Conservation (phyloP, 2,888 invertebrate genomes). For the Timema podura region DNA sequence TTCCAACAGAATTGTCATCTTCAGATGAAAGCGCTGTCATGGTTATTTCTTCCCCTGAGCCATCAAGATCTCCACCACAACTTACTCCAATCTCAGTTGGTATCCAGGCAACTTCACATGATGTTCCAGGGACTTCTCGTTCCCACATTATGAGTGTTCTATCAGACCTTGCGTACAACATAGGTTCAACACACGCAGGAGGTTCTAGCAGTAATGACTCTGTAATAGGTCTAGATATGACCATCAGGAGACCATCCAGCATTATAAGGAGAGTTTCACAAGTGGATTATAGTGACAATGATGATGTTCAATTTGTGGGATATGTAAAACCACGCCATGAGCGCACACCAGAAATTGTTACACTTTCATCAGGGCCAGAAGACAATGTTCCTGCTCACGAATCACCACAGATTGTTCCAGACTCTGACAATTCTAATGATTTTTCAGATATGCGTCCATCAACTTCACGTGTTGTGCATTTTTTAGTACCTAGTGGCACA, state of each 20-base stretch:
- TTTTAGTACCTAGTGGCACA: constrained; percentile 11
- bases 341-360: constrained; percentile 62
- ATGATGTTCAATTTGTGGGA: constrained; percentile 59
- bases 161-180: too few relatives aligned
- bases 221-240: too few relatives aligned
- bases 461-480: neutral
- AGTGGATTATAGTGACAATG: constrained; percentile 35
- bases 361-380: constrained; percentile 55
- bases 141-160: too few relatives aligned
- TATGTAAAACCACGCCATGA: constrained; percentile 63
- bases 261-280: neutral
- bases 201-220: too few relatives aligned
- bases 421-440: neutral
- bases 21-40: constrained; percentile 20
- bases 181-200: too few relatives aligned
- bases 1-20: too few relatives aligned
- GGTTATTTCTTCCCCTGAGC: constrained; percentile 15
- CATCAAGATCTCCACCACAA: too few relatives aligned
- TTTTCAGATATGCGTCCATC: neutral
- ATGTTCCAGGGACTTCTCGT: too few relatives aligned
- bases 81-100: too few relatives aligned
- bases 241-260: neutral
- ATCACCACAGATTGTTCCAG: neutral
- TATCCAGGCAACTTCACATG: too few relatives aligned
- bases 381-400: constrained; percentile 39